Conservation (phyloP, 1,140 invertebrate species). For the Pseudobourletiella spinata region DNA sequence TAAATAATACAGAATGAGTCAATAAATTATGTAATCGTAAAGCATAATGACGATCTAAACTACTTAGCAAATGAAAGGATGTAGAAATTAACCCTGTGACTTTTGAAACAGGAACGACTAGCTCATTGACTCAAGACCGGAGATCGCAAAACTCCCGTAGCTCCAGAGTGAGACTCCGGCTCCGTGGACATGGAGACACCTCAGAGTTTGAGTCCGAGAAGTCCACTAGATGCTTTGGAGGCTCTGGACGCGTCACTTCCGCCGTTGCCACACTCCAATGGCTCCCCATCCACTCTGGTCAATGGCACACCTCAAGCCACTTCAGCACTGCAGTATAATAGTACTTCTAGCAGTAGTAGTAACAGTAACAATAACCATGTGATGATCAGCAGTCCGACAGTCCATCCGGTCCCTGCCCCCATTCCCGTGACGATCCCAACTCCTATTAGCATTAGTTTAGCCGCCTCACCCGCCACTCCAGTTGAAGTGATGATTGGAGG, state of each 20-base stretch:
- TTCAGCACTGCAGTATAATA: not conserved
- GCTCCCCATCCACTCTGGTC: not conserved
- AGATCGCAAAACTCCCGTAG: conserved; percentile 35
- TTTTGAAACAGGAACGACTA: not conserved
- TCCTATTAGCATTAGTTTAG: conserved; percentile 27
- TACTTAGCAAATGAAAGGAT: not conserved
- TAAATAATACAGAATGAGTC: not conserved
- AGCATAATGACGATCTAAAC: too few relatives aligned
- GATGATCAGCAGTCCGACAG: conserved; percentile 30
- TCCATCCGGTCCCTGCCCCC: conserved; percentile 29
- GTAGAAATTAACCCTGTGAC: not conserved
- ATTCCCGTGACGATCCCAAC: conserved; percentile 30
- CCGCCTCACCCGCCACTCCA: conserved; percentile 31
- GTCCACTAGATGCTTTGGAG: conserved; percentile 39
- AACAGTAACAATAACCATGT: conserved; percentile 31
- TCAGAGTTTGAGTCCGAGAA: conserved; percentile 40
- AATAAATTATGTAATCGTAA: too few relatives aligned
- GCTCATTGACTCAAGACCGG: conserved; percentile 8
- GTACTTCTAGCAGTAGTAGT: conserved; percentile 8
- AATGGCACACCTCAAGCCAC: not conserved
- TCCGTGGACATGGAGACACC: conserved; percentile 43
- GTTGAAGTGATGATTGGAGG: conserved; percentile 30
- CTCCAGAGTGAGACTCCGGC: conserved; percentile 42
- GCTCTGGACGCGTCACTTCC: conserved; percentile 26
- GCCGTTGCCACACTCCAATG: not conserved